A percentile compares a stretch with the other conserved stretches of the same genome.
Conservation (phyloP, 2,888 invertebrate genomes). For the Dastarcus helophoroides region DNA sequence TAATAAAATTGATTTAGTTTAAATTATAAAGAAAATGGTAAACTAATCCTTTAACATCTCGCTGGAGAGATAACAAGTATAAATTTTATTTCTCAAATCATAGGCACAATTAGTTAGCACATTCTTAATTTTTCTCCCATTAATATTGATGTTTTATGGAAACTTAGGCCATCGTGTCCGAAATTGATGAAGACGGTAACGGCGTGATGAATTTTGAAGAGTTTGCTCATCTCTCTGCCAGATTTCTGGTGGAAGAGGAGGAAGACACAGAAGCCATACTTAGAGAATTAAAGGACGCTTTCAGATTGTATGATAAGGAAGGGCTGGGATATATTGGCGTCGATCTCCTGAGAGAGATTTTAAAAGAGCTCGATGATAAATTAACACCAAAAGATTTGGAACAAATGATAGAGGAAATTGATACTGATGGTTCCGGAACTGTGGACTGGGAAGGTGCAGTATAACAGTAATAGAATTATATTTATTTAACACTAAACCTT, state of each 20-base stretch:
- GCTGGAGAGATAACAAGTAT: too few relatives aligned
- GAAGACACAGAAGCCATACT: conserved; percentile 83
- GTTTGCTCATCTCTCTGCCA: conserved; percentile 74
- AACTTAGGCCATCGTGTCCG: conserved; percentile 70
- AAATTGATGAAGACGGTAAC: conserved; percentile 76
- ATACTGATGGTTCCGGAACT: conserved; percentile 91
- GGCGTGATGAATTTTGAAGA: conserved; percentile 84
- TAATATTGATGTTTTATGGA: too few relatives aligned
- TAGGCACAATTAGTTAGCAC: too few relatives aligned
- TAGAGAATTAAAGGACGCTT: conserved; percentile 86
- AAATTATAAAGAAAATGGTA: too few relatives aligned
- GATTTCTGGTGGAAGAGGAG: conserved; percentile 77
- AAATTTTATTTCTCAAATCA: too few relatives aligned
- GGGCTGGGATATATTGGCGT: conserved; percentile 86
- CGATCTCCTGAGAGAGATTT: conserved; percentile 76
- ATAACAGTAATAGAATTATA: neutral
- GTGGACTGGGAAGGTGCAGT: conserved; percentile 88
- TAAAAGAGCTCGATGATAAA: conserved; percentile 86
- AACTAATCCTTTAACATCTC: too few relatives aligned
- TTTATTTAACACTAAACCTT: conserved; percentile 20
- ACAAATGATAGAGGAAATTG: conserved; percentile 92
- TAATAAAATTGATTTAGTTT: too few relatives aligned
- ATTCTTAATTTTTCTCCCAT: too few relatives aligned
- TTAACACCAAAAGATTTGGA: conserved; percentile 78
- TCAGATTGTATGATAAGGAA: conserved; percentile 91